phyloP scores from a whole-genome alignment of 2,888 invertebrate genomes.

The Hermodice carunculata region DNA sequence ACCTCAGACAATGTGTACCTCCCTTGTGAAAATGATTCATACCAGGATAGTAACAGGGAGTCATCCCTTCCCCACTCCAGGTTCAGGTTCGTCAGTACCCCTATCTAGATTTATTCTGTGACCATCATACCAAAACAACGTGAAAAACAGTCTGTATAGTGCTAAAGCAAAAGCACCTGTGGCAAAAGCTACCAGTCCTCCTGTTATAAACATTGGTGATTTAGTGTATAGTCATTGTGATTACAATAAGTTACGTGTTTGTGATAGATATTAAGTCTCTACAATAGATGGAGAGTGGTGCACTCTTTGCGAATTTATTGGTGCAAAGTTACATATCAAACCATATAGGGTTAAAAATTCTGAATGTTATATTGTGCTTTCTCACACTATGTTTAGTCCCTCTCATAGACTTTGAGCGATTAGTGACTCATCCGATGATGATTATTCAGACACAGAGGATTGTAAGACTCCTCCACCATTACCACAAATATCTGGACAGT shows the following conservation, averaged over 20 bases:
- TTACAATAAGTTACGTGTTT: slow-evolving; percentile 23
- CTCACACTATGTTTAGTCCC: too few relatives aligned
- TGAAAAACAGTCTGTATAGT: slow-evolving; percentile 21
- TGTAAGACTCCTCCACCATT: too few relatives aligned
- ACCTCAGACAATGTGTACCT: too few relatives aligned
- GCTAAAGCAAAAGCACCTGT: slow-evolving; percentile 36
- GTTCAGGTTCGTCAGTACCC: background rate
- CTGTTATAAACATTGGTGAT: slow-evolving; percentile 32
- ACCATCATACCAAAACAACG: slow-evolving; percentile 21
- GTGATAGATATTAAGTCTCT: slow-evolving; percentile 36
- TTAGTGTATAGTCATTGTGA: slow-evolving; percentile 35
- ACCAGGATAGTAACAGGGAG: too few relatives aligned
- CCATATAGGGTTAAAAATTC: slow-evolving; percentile 35
- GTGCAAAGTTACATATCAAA: too few relatives aligned
- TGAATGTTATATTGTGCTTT: slow-evolving; percentile 33
- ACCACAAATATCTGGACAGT: too few relatives aligned
- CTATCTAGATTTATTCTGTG: background rate
- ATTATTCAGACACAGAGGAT: too few relatives aligned
- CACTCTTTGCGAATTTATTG: slow-evolving; percentile 29
- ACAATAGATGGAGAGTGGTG: slow-evolving; percentile 35
- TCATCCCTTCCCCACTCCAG: too few relatives aligned
- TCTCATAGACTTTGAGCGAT: too few relatives aligned
- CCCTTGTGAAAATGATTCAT: too few relatives aligned
- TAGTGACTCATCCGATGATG: too few relatives aligned
- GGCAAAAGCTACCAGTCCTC: too few relatives aligned